These are phyloP conservation scores for Yponomeuta malinellus DNA, from an alignment of 2,888 invertebrate genomes.

Conservation along the genomic window DNA sequence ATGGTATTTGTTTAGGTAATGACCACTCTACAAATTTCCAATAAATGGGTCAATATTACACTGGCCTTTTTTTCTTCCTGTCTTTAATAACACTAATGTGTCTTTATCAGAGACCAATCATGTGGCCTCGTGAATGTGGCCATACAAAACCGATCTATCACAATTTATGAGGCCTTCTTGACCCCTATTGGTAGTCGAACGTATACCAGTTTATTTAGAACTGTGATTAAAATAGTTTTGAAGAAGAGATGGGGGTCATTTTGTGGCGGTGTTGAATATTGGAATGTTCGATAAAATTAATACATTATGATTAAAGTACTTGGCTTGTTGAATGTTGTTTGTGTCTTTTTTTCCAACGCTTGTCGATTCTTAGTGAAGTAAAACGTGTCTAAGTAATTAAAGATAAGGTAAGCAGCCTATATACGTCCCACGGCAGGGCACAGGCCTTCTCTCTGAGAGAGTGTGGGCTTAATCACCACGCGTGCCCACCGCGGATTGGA, in stretches of 20 bases:
- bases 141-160: constrained; percentile 52
- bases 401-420: no score
- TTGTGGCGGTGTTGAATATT: background rate
- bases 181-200: constrained; percentile 46
- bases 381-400: no score
- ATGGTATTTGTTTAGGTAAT: no score
- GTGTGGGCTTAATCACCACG: no score
- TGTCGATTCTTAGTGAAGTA: no score
- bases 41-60: constrained; percentile 1
- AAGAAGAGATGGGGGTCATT: background rate
- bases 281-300: background rate
- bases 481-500: no score
- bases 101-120: constrained; percentile 44
- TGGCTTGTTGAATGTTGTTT: no score
- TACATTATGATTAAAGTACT: no score
- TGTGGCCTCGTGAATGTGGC: constrained; percentile 45
- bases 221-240: constrained; percentile 15
- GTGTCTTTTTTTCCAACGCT: no score
- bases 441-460: no score
- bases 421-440: no score
- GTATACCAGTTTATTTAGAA: constrained; percentile 30
- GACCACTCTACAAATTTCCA: no score
- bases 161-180: constrained; percentile 55
- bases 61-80: constrained; percentile 24
- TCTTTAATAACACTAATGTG: constrained; percentile 55